Evolutionary conservation across 2,797 vertebrate species (phyloP).

Genomic region (Myotis vivesi): DNA sequence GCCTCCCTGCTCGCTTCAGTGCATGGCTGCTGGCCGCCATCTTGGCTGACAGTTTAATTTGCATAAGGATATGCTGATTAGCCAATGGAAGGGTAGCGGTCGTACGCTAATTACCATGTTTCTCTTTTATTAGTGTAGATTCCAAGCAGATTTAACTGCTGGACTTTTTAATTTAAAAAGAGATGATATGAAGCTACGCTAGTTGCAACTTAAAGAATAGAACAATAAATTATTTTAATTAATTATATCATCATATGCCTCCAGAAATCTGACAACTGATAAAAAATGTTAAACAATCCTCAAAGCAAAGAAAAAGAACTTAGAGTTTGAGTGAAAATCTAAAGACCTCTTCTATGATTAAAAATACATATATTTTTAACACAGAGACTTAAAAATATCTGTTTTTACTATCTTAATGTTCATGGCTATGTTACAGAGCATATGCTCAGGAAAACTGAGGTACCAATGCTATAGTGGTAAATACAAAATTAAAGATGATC

Average conservation of each 20-base stretch:
- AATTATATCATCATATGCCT: neutral
- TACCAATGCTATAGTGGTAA: neutral
- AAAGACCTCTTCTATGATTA: neutral
- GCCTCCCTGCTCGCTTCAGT: too few species aligned
- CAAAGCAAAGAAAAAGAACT: slow-evolving; percentile 15
- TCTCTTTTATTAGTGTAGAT: neutral
- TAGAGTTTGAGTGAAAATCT: neutral
- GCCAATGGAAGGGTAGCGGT: too few species aligned
- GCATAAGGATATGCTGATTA: too few species aligned
- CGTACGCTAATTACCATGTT: too few species aligned
- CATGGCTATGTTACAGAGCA: neutral
- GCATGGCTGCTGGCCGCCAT: too few species aligned
- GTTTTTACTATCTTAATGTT: slow-evolving; percentile 39
- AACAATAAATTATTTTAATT: neutral
- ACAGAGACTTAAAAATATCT: neutral
- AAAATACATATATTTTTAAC: slow-evolving; percentile 38
- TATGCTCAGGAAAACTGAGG: slow-evolving; percentile 11
- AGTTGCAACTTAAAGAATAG: neutral
- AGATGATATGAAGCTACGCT: neutral
- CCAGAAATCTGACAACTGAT: neutral
- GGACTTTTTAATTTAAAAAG: neutral
- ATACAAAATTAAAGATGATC: neutral
- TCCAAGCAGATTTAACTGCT: neutral
- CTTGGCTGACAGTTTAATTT: too few species aligned
- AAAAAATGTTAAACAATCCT: neutral